These are phyloP conservation scores for Petrocephalus schoutedeni DNA, from an alignment of 2,797 vertebrate species.

Conservation along the genomic window DNA sequence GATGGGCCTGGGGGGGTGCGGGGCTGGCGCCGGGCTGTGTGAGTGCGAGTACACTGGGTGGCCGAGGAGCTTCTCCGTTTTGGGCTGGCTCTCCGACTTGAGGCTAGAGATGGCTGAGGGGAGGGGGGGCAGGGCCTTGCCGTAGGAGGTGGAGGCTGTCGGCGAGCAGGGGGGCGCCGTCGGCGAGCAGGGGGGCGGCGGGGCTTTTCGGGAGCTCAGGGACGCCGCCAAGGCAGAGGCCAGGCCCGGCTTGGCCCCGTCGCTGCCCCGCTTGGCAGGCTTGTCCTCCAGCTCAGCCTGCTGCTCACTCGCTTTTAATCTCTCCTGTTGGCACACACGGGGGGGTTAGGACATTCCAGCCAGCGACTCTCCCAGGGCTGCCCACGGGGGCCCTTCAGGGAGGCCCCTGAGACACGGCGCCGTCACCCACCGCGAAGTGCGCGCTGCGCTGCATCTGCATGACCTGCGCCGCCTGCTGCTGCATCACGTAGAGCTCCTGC, in stretches of 20 bases:
- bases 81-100: slow-evolving; percentile 80
- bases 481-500: slow-evolving; percentile 91
- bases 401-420: not conserved
- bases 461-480: slow-evolving; percentile 92
- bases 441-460: slow-evolving; percentile 89
- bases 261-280: slow-evolving; percentile 67
- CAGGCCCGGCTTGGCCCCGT: slow-evolving; percentile 67
- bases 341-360: not conserved
- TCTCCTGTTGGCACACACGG: slow-evolving; percentile 67
- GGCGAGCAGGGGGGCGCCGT: slow-evolving; percentile 62
- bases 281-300: slow-evolving; percentile 82
- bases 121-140: slow-evolving; percentile 66
- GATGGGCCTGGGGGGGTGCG: slow-evolving; percentile 71
- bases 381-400: not conserved
- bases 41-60: slow-evolving; percentile 69
- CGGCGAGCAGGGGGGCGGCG: slow-evolving; percentile 54
- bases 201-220: slow-evolving; percentile 71
- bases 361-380: not conserved
- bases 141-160: slow-evolving; percentile 67
- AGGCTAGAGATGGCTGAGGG: slow-evolving; percentile 72
- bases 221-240: slow-evolving; percentile 57
- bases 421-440: slow-evolving; percentile 77
- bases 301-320: slow-evolving; percentile 80
- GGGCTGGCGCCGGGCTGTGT: slow-evolving; percentile 59
- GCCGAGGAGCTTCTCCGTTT: slow-evolving; percentile 65